Evolutionary conservation across 2,797 vertebrate genomes (phyloP).

Genomic region (Myiothlypis coronata): DNA sequence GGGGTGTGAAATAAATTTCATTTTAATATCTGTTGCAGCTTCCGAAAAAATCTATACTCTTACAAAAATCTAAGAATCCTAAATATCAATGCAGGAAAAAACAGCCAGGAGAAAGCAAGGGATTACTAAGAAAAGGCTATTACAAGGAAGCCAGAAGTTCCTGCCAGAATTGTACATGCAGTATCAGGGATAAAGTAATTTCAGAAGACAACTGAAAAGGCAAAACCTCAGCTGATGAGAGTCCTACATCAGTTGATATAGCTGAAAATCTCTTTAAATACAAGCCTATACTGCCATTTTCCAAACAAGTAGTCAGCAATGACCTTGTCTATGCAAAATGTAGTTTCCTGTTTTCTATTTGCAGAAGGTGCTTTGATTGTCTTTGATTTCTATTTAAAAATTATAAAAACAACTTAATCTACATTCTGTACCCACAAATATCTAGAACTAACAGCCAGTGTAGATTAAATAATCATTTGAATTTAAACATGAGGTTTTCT

Average conservation of each 20-base stretch:
- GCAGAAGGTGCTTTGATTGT: background rate
- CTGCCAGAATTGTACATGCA: background rate
- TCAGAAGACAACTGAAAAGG: background rate
- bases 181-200: background rate
- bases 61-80: background rate
- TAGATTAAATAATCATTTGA: background rate
- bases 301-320: background rate
- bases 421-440: background rate
- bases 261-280: background rate
- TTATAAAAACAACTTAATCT: background rate
- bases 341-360: background rate
- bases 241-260: background rate
- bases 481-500: background rate
- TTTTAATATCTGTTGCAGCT: background rate
- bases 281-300: background rate
- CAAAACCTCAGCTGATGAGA: background rate
- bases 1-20: background rate
- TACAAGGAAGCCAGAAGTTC: background rate
- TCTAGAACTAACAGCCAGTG: background rate
- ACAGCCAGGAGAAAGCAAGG: background rate
- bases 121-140: background rate
- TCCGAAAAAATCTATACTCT: background rate
- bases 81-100: background rate
- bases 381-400: background rate
- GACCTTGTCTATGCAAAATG: background rate